Base-by-base conservation (phyloP, 2,888 invertebrate genomes). In the Phyllotreta cruciferae region DNA sequence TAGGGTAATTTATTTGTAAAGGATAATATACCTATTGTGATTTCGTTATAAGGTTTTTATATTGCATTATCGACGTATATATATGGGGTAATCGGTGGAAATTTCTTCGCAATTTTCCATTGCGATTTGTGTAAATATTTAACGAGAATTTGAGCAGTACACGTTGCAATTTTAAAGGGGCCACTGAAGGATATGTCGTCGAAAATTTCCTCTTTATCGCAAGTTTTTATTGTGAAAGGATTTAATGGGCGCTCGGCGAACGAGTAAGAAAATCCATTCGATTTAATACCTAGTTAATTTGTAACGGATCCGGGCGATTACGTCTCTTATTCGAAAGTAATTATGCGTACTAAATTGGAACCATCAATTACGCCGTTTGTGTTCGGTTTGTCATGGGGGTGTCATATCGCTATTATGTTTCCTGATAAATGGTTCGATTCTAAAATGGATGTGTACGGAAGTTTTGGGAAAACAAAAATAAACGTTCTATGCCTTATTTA, bases 341-440 rank as follows among this genome's bases (percentile, higher is more conserved):
- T 73, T 71, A 70, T 65, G 66, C 66, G 53, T 68, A 65, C 69
- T 63, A 70, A 71, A 73, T 71, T 69, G 62, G 64, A 71, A 71
- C 66, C 71, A 71, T 73, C 69, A 70, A 71, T 73, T 69, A 68
- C 64, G 66, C 68, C 69, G 71, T 68, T 69, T 52, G 37, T 4
- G 62, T 65, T 67, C 61, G 64, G 66, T 70, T 69, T 70, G 69
- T 69, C 69, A 66, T 57, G 63, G 60, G 64, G 63, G 64, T 64
- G 67, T 72, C 70, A 70, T 64, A 66, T 61, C 56, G 66, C 63
- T 64, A 62, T 56, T 65, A 61, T 65, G 62, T 69, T 63, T 52
- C 44, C 53, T 62, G 55, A 63, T 56, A 57, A 56, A 49, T 54
- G 57, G 44, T 24, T 24, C 24, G 24, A 24, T 24, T 24, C 24